Percentiles rank a stretch among this genome's conserved stretches.
These are phyloP conservation scores for Sycophaga agraensis DNA, from an alignment of 1,140 invertebrate species.

Conservation along the genomic window DNA sequence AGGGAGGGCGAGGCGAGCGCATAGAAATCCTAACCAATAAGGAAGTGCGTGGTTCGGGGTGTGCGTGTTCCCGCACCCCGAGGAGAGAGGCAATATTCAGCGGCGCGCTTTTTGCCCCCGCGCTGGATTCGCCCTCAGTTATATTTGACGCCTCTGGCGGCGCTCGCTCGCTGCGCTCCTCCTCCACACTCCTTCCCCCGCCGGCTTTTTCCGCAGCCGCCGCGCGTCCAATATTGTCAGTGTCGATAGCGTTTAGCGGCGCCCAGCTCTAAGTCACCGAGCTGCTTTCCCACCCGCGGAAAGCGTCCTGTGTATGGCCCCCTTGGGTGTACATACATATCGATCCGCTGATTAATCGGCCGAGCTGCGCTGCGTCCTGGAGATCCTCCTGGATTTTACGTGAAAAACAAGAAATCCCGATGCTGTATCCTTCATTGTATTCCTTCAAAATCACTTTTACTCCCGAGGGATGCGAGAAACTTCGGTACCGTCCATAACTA, in stretches of 20 bases:
- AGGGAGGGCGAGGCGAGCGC: too few relatives aligned
- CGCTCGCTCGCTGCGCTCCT: background rate
- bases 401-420: slow-evolving; percentile 7
- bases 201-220: background rate
- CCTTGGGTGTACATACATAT: too few relatives aligned
- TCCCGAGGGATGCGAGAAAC: background rate
- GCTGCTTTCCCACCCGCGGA: too few relatives aligned
- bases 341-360: too few relatives aligned
- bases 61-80: background rate
- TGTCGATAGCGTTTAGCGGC: too few relatives aligned
- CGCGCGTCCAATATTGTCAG: too few relatives aligned
- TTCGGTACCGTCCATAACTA: background rate
- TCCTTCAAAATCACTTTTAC: slow-evolving; percentile 22
- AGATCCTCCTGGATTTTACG: too few relatives aligned
- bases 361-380: too few relatives aligned
- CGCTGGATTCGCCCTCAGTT: background rate
- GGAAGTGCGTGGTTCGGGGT: background rate
- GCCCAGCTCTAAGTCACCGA: too few relatives aligned
- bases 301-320: too few relatives aligned
- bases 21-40: background rate
- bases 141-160: background rate
- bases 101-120: background rate
- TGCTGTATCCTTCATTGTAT: background rate
- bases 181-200: background rate
- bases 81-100: slow-evolving; percentile 5